A percentile compares a stretch with the other conserved stretches of the same genome.
These are phyloP conservation scores for Oreochromis tanganicae DNA, from an alignment of 2,113 vertebrate species.

Conservation along the genomic window DNA sequence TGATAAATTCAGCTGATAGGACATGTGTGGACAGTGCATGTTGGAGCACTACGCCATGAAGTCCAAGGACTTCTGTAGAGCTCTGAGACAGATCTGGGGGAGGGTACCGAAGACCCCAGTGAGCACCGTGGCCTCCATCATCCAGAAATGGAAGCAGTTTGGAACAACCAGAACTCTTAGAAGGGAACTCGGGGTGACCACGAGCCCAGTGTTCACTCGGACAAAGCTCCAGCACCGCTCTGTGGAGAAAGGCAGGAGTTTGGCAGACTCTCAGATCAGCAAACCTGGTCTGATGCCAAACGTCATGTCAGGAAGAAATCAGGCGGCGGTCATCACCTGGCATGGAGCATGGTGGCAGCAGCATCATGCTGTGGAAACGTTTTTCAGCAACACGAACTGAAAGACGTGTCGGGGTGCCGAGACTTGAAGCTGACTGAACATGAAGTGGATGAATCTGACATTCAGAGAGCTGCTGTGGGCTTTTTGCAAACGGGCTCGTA, in stretches of 20 bases:
- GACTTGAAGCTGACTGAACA: fast-evolving
- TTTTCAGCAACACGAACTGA: fast-evolving
- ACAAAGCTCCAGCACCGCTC: background rate
- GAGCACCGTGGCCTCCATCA: background rate
- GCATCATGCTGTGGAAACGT: background rate
- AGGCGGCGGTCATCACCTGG: fast-evolving
- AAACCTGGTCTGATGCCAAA: background rate
- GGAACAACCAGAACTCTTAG: background rate
- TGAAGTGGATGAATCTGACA: background rate
- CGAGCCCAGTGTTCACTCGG: background rate
- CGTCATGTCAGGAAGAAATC: background rate
- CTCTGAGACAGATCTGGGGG: background rate
- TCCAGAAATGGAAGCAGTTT: background rate
- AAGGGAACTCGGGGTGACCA: background rate
- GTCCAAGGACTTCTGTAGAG: background rate
- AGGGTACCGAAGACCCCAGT: fast-evolving
- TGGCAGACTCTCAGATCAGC: background rate
- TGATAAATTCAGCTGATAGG: background rate
- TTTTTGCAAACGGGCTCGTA: background rate
- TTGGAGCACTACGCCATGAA: background rate
- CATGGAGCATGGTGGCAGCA: background rate
- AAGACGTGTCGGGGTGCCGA: fast-evolving
- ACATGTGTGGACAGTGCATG: background rate
- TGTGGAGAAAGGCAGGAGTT: background rate
- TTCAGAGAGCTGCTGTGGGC: background rate